phyloP scores from a whole-genome alignment of 2,113 vertebrate species.

The Alexandromys fortis region DNA sequence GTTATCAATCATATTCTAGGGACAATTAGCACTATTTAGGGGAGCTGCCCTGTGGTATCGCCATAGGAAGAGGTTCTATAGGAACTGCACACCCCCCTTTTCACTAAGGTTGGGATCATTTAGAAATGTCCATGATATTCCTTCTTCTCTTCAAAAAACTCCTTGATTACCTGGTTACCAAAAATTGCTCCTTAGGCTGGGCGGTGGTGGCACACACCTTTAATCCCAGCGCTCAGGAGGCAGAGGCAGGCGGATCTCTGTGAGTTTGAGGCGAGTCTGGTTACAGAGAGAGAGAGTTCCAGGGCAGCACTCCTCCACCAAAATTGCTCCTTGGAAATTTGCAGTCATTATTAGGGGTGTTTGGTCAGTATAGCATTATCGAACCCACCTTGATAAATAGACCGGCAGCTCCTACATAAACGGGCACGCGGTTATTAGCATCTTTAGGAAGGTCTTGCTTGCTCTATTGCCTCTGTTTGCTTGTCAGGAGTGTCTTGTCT shows the following conservation, averaged over 20 bases:
- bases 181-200: constrained; percentile 29
- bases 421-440: not conserved
- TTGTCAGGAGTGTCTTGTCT: not conserved
- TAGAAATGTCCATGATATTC: constrained; percentile 36
- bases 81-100: not conserved
- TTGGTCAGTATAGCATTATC: constrained; percentile 8
- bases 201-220: fast-evolving
- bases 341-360: not conserved
- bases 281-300: not conserved
- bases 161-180: constrained; percentile 21
- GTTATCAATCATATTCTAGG: constrained; percentile 26
- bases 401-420: not conserved
- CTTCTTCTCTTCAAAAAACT: constrained; percentile 24
- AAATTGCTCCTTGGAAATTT: constrained; percentile 56
- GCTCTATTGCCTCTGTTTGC: not conserved
- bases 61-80: constrained; percentile 31
- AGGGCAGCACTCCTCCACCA: not conserved
- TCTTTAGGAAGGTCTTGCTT: not conserved
- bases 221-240: not conserved
- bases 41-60: not conserved
- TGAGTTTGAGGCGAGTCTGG: not conserved
- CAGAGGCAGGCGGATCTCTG: not conserved
- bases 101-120: constrained; percentile 35
- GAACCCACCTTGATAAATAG: constrained; percentile 21
- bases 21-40: constrained; percentile 45